phyloP scores from a whole-genome alignment of 2,888 invertebrate genomes.

The Drosophila aldrichi region DNA sequence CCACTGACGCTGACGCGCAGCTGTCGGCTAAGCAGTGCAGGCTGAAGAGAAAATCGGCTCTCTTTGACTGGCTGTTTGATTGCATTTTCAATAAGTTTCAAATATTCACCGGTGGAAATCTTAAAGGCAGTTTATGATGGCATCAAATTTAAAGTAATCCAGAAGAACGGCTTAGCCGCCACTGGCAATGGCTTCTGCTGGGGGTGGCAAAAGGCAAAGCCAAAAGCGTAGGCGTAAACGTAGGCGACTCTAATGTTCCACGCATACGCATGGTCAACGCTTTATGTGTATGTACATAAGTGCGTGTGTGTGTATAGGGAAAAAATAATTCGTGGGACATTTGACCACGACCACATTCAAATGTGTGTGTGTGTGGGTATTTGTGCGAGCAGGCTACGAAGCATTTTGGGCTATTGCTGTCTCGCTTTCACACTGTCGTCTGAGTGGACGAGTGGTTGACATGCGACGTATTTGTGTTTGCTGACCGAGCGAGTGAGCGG shows the following conservation, averaged over 20 bases:
- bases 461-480: constrained; percentile 80
- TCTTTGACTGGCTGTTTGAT: constrained; percentile 32
- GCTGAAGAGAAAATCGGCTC: constrained; percentile 31
- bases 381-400: constrained; percentile 32
- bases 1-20: constrained; percentile 7
- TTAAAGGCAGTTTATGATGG: constrained; percentile 9
- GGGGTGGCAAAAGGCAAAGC: constrained; percentile 5
- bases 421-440: constrained; percentile 77
- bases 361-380: constrained; percentile 28
- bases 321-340: constrained; percentile 48
- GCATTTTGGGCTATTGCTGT: constrained; percentile 44
- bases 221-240: constrained; percentile 7
- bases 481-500: constrained; percentile 60
- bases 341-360: constrained; percentile 27
- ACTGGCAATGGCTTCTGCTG: background rate
- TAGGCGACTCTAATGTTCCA: constrained; percentile 14
- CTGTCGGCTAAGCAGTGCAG: constrained; percentile 55
- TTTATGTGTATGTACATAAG: background rate
- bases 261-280: constrained; percentile 38
- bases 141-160: constrained; percentile 21
- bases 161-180: constrained; percentile 17
- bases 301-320: constrained; percentile 24
- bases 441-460: constrained; percentile 80
- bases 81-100: constrained; percentile 31
- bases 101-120: constrained; percentile 25